Evolutionary conservation across 2,797 vertebrate species (phyloP).

Genomic region (Peromyscus eremicus): DNA sequence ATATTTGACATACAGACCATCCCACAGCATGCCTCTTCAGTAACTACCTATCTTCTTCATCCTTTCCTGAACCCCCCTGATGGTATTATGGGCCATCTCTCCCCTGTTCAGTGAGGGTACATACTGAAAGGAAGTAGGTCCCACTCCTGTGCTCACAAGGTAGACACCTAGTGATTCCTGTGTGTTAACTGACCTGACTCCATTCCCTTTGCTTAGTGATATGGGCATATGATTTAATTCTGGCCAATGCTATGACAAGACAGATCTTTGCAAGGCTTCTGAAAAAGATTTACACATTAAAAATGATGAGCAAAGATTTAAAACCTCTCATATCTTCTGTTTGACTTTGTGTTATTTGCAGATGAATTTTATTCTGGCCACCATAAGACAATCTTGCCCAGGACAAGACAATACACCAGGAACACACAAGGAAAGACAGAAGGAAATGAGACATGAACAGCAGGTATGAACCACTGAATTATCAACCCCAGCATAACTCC

Average conservation of each 20-base stretch:
- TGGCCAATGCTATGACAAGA: background rate
- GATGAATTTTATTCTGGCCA: constrained; percentile 43
- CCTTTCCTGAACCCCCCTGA: background rate
- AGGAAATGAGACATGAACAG: background rate
- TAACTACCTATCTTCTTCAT: constrained; percentile 39
- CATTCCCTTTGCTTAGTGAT: background rate
- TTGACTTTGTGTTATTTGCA: constrained; percentile 38
- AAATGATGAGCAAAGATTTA: constrained; percentile 27
- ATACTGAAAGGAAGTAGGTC: constrained; percentile 28
- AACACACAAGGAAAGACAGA: constrained; percentile 22
- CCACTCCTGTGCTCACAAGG: background rate
- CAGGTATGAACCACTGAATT: background rate
- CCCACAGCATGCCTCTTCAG: background rate
- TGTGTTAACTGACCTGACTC: background rate
- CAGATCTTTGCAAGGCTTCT: constrained; percentile 11
- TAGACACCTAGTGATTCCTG: background rate
- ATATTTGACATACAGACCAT: too few species aligned
- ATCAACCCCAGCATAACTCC: background rate
- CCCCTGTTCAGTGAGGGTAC: background rate
- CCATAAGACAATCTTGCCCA: constrained; percentile 11
- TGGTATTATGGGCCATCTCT: background rate
- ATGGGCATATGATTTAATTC: constrained; percentile 25
- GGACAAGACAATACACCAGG: constrained; percentile 10
- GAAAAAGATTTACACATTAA: constrained; percentile 47
- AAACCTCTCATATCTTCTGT: constrained; percentile 1